Conservation (phyloP, 92 coral and sea anemone genomes). For the Nematostella vectensis region DNA sequence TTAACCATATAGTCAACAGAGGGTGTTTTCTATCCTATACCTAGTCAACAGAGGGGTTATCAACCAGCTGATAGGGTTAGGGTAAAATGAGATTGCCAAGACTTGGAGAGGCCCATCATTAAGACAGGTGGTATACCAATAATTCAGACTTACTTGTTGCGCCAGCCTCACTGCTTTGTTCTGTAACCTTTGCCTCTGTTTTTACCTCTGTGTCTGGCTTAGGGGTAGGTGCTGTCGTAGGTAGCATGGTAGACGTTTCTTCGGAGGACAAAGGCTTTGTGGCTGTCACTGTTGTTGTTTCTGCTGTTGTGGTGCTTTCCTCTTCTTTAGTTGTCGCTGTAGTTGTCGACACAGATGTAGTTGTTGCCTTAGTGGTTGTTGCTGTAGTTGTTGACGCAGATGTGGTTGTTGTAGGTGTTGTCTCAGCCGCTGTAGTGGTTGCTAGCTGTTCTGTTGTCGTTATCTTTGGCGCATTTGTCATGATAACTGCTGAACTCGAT, state of each 20-base stretch:
- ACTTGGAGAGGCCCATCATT: too few species aligned
- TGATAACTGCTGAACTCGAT: conserved; percentile 3
- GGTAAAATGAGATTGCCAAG: too few species aligned
- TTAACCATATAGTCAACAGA: too few species aligned
- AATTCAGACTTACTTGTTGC: too few species aligned
- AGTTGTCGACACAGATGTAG: conserved; percentile 12
- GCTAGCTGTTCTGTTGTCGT: conserved; percentile 5
- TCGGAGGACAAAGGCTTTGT: conserved; percentile 7
- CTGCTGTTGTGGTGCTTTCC: conserved; percentile 6
- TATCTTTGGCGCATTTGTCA: too few species aligned
- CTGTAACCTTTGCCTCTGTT: too few species aligned
- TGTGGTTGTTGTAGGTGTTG: conserved; percentile 12
- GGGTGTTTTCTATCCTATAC: too few species aligned
- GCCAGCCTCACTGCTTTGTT: too few species aligned
- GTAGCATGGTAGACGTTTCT: conserved; percentile 1
- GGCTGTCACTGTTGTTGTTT: conserved; percentile 6
- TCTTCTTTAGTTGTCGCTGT: conserved; percentile 13
- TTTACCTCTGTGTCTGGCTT: too few species aligned
- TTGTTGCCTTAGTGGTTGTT: conserved; percentile 25
- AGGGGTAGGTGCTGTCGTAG: not conserved
- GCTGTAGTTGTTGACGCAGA: conserved; percentile 19
- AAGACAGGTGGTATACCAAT: too few species aligned
- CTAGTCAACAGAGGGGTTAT: too few species aligned
- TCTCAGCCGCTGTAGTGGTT: conserved; percentile 6
- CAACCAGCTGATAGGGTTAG: too few species aligned